Base-by-base conservation (phyloP, 2,113 vertebrate genomes). In the Halcyon senegalensis region DNA sequence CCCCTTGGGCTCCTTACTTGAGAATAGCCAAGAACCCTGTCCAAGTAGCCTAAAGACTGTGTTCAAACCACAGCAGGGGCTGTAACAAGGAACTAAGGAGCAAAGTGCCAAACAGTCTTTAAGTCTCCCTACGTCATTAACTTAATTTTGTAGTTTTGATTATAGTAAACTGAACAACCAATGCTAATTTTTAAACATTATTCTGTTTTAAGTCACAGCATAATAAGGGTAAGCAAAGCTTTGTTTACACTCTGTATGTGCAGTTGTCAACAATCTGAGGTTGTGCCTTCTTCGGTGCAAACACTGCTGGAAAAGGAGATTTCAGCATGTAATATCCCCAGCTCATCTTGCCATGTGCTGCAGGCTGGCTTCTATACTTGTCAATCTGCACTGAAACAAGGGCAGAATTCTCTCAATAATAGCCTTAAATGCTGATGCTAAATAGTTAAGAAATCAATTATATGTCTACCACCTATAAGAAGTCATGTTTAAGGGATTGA, bases 271-370 rank as follows among this genome's bases (percentile, higher is more conserved):
- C 44, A 67, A 50, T 48, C 24, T 81, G 31, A 41, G 25, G 39
- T 24, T 85, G 37, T 67, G 31, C 18, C 25, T 27, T 46, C 35
- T 55, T 50, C 51, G 59, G 43, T 7, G 44, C 70, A 79, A 83
- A 43, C 23, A 1, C 31, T 50, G 46, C 33, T 68, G 24, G 66
- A 56, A 92, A 59, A 15, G 27, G 56, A 37, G 18, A 66, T 48
- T 12, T 56, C 3, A 5, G 35, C 41, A 77, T 0, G 0, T 24
- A 16, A 50, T 10, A 5, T 9, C 31, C 46, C 33, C 58, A 64
- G 53, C 43, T 16, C 46, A 48, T 5, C 51, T 58, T 5, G 1
- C 18, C 41, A 2, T 0, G 3, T 6, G 15, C 13, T 28, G 16
- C 60, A 59, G 28, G 43, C 14, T 25, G 62, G n/a, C 25, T 93